Percentiles rank a stretch among this genome's conserved stretches.
These are phyloP conservation scores for Sitta europaea DNA, from an alignment of 2,113 vertebrate genomes.

Conservation along the genomic window DNA sequence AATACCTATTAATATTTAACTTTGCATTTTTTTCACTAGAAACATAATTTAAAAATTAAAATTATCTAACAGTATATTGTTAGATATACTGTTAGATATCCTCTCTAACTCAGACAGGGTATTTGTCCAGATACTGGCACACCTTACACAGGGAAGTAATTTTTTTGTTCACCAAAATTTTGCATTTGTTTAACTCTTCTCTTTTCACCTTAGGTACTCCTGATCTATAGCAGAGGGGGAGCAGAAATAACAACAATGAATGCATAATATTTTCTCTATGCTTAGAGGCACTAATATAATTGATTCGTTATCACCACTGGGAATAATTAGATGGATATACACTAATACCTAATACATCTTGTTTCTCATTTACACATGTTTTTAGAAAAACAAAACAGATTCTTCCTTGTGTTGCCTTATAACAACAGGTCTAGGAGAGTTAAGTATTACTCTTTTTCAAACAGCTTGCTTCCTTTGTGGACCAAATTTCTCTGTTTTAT, in stretches of 20 bases:
- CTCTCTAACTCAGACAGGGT: not conserved
- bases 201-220: not conserved
- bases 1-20: not conserved
- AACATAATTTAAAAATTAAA: not conserved
- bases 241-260: not conserved
- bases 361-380: not conserved
- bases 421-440: not conserved
- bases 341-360: not conserved
- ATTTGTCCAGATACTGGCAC: not conserved
- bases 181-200: not conserved
- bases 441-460: not conserved
- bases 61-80: not conserved
- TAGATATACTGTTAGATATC: not conserved
- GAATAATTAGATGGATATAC: slow-evolving; percentile 20
- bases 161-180: not conserved
- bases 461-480: not conserved
- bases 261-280: not conserved
- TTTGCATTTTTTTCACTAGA: not conserved
- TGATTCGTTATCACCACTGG: not conserved
- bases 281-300: not conserved
- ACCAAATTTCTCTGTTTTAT: not conserved
- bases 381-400: not conserved
- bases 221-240: not conserved
- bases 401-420: not conserved
- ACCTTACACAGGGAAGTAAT: not conserved